phyloP scores from a whole-genome alignment of 2,888 invertebrate species.

The Eilema caniola region DNA sequence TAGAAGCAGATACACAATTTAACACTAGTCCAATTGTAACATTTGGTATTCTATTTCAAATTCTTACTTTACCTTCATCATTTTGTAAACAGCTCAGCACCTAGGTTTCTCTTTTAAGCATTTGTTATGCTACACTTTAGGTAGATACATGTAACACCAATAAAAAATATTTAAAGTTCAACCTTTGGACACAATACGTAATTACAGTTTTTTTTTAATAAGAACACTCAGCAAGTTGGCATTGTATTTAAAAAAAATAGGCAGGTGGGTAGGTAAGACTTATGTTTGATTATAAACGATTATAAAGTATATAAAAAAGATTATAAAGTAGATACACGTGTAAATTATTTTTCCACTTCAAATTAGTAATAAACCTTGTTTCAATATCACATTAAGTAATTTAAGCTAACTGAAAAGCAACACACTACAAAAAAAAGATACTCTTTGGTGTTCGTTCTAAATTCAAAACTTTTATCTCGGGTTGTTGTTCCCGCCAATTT shows the following conservation, averaged over 20 bases:
- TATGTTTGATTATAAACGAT: not conserved
- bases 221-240: not conserved
- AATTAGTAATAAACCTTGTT: no score
- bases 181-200: not conserved
- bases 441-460: no score
- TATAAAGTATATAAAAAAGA: no score
- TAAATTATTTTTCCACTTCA: no score
- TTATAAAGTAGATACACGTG: no score
- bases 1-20: not conserved
- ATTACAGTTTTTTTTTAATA: not conserved
- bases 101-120: not conserved
- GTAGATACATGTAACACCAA: not conserved
- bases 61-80: constrained; percentile 5
- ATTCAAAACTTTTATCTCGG: no score
- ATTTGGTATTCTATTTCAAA: not conserved
- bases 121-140: not conserved
- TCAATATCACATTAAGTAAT: no score
- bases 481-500: no score
- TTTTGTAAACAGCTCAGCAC: not conserved
- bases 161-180: not conserved
- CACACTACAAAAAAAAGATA: no score
- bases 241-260: not conserved
- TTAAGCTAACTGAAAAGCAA: no score
- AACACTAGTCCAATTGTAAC: not conserved
- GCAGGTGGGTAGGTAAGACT: not conserved